Evolutionary conservation across 2,888 invertebrate species (phyloP), one percentile per base, ranked within the genome.

Genomic region (Calliphora vomitoria): DNA sequence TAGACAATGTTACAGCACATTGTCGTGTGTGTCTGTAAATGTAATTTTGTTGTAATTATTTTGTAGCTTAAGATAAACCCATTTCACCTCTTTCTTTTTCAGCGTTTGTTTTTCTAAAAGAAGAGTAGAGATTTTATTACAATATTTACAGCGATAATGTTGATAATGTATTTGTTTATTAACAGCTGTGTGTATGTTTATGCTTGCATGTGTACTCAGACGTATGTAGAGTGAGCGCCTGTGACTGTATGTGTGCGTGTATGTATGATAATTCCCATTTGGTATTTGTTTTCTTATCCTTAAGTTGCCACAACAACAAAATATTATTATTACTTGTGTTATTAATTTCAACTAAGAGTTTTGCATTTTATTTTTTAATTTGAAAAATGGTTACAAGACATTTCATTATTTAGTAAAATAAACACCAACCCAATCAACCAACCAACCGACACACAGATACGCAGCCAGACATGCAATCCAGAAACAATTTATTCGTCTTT

Each of bases 261-360:
- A 13, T 47, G 18, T 58, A 35, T 64, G 62, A 74, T 71, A 71
- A 85, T 81, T 60, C 75, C 58, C 58, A 47, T 50, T 53, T 79
- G 44, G 20, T 82, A 68, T 78, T 74, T 82, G 44, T 79, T 68
- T 82, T 44, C 74, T 82, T 82, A 75, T 58, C 75, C 50, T 31
- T 69, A 72, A 75, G 47, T 79, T 82, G 58, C 72, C 76, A 75
- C 41, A 76, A 76, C 64, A 78, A 41, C 31, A 68, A 72, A 44
- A 76, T 15, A 83, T 86, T 82, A 60, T 66, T 72, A 82, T 78
- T 85, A 78, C 78, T 68, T 85, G 58, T 53, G 71, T 80, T 83
- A 80, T 83, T 86, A 80, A 76, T 83, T 87, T 87, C 69, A 71
- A 72, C 83, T 76, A 50, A 53, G 62, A 35, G 15, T 66, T 80